phyloP scores from a whole-genome alignment of 1,140 invertebrate species.

The Amphibalanus amphitrite region DNA sequence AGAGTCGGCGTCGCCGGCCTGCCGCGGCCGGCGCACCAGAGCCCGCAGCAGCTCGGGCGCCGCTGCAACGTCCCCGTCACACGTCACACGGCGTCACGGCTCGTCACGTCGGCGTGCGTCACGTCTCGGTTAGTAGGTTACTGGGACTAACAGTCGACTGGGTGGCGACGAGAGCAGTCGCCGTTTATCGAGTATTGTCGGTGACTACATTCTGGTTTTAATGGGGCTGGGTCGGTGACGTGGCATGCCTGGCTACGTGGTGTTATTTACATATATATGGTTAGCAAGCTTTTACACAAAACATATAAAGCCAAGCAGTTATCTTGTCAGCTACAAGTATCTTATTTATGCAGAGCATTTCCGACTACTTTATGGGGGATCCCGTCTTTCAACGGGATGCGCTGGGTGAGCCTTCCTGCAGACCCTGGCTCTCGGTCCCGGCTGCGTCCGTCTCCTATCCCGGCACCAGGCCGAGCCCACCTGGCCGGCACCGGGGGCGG shows the following conservation, averaged over 20 bases:
- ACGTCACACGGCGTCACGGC: background rate
- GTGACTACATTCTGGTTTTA: background rate
- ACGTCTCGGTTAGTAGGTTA: background rate
- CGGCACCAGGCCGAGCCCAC: no score
- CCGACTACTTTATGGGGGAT: no score
- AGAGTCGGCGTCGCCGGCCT: constrained; percentile 10
- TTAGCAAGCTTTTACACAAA: background rate
- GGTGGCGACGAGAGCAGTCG: background rate
- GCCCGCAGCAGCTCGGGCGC: background rate
- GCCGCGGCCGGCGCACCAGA: background rate
- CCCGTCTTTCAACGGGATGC: no score
- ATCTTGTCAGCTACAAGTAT: no score
- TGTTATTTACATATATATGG: background rate
- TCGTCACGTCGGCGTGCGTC: background rate
- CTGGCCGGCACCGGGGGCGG: no score
- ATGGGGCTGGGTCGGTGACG: background rate
- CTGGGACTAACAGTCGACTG: background rate
- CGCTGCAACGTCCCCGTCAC: background rate
- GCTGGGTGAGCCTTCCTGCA: no score
- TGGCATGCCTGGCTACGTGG: background rate
- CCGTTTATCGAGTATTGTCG: background rate
- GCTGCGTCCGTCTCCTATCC: no score
- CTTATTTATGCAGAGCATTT: background rate
- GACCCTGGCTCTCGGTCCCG: no score
- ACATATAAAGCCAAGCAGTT: no score